Percentiles rank a stretch among this genome's conserved stretches.
phyloP scores from a whole-genome alignment of 2,113 vertebrate species.

The Pseudopodoces humilis region DNA sequence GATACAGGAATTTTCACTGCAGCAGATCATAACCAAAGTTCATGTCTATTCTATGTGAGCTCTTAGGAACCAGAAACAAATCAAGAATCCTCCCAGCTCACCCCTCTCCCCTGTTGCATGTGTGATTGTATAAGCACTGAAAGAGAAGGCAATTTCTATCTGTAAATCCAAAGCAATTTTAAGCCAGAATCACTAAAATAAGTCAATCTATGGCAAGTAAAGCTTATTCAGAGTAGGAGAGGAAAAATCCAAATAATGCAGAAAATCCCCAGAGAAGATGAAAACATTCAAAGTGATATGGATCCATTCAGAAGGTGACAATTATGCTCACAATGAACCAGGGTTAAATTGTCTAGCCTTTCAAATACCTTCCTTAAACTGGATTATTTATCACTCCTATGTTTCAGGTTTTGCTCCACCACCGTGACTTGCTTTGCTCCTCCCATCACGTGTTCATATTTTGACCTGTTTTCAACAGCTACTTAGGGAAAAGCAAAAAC shows the following conservation, averaged over 20 bases:
- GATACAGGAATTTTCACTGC: not conserved
- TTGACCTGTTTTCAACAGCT: not conserved
- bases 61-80: not conserved
- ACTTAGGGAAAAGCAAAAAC: fast-evolving
- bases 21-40: not conserved
- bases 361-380: not conserved
- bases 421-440: not conserved
- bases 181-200: not conserved
- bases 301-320: not conserved
- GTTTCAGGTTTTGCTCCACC: not conserved
- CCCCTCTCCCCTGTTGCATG: not conserved
- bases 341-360: not conserved
- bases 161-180: not conserved
- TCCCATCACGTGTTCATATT: not conserved
- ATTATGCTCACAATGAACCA: not conserved
- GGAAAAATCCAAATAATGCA: not conserved
- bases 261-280: not conserved
- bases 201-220: not conserved
- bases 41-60: not conserved
- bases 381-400: not conserved
- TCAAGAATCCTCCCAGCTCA: not conserved
- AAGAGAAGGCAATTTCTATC: not conserved
- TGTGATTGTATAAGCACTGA: not conserved
- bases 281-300: not conserved
- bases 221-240: not conserved